phyloP scores from a whole-genome alignment of 2,888 invertebrate genomes.

The Ditula angustiorana region DNA sequence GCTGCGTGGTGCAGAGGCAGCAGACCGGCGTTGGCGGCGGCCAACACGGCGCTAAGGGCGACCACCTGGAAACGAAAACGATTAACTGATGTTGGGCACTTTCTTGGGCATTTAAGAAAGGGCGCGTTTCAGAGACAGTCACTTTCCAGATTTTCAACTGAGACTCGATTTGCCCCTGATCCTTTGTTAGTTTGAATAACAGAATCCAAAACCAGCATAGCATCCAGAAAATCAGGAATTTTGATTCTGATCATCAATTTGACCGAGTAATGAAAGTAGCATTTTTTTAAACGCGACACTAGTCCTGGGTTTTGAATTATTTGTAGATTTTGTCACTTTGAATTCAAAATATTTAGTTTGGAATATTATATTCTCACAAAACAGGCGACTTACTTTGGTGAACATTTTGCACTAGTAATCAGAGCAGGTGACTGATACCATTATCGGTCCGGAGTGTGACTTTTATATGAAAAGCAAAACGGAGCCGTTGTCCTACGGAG shows the following conservation, averaged over 20 bases:
- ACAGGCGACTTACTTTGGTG: conserved; percentile 75
- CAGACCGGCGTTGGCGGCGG: conserved; percentile 84
- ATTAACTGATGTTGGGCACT: neutral
- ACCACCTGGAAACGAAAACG: conserved; percentile 59
- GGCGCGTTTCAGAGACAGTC: no score
- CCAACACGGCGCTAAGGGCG: conserved; percentile 79
- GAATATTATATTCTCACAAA: conserved; percentile 21
- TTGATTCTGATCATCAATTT: neutral
- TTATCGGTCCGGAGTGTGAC: conserved; percentile 75
- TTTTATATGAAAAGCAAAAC: conserved; percentile 85
- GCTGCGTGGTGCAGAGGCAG: conserved; percentile 76
- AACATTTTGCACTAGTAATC: conserved; percentile 84
- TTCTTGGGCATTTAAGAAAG: neutral
- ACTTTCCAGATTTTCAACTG: no score
- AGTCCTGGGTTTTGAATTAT: no score
- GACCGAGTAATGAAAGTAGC: neutral
- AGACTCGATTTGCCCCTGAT: no score
- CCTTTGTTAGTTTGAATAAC: no score
- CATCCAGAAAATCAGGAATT: neutral
- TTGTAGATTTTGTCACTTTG: neutral
- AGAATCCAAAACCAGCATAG: no score
- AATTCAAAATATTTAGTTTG: conserved; percentile 14
- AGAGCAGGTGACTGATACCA: conserved; percentile 83
- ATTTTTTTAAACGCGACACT: neutral
- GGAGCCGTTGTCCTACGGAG: conserved; percentile 73